These are phyloP conservation scores for Willowsia nigromaculata DNA, from an alignment of 2,888 invertebrate species.

Conservation along the genomic window DNA sequence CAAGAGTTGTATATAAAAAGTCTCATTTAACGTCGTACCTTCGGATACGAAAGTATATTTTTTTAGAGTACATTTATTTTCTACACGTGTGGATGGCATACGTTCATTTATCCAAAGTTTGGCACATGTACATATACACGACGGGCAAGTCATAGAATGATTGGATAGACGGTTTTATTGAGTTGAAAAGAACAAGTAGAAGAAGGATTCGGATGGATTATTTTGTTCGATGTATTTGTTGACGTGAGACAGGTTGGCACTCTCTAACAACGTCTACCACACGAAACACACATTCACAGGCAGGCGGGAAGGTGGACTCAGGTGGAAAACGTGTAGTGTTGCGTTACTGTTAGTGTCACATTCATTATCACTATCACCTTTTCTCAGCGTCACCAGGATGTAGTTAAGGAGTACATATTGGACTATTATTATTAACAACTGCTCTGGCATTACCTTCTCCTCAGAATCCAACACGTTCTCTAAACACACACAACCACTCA, in stretches of 20 bases:
- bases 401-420: neutral
- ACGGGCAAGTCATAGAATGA: neutral
- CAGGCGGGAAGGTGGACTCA: constrained; percentile 39
- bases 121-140: too few species aligned
- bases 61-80: too few species aligned
- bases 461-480: neutral
- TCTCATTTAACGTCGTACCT: neutral
- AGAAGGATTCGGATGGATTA: neutral
- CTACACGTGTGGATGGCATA: too few species aligned
- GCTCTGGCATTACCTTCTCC: neutral
- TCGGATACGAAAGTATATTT: neutral
- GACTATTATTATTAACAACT: neutral
- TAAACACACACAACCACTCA: neutral
- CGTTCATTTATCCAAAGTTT: neutral
- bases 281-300: neutral
- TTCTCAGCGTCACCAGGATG: neutral
- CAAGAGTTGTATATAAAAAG: too few species aligned
- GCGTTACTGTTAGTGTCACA: constrained; percentile 38
- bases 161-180: neutral
- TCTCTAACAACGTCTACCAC: neutral
- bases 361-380: constrained; percentile 19
- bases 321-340: constrained; percentile 47
- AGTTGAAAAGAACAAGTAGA: neutral
- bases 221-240: neutral
- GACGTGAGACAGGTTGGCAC: neutral